Percentiles rank a stretch among this genome's conserved stretches.
phyloP scores from a whole-genome alignment of 1,140 invertebrate species.

The Maniola jurtina region DNA sequence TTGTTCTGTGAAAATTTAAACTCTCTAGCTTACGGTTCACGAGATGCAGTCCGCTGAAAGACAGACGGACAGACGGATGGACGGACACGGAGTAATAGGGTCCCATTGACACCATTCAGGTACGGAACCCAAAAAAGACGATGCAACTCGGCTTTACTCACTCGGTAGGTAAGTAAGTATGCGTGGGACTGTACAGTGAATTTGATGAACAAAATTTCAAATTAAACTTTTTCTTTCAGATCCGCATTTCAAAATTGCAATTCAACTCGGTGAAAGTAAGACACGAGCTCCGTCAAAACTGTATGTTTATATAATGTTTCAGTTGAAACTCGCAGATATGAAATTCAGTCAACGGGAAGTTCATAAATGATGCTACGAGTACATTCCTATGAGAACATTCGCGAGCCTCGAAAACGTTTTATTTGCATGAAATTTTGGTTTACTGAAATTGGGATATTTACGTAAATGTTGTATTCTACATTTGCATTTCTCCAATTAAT shows the following conservation, averaged over 20 bases:
- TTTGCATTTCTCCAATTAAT: neutral
- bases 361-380: conserved; percentile 7
- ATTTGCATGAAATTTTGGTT: conserved; percentile 3
- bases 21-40: too few relatives aligned
- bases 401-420: conserved; percentile 3
- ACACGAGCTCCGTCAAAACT: conserved; percentile 2
- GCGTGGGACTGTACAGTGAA: too few relatives aligned
- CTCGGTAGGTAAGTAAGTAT: too few relatives aligned
- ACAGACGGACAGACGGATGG: too few relatives aligned
- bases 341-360: conserved; percentile 7
- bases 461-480: neutral
- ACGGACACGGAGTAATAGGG: too few relatives aligned
- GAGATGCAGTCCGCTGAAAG: too few relatives aligned
- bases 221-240: too few relatives aligned
- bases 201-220: too few relatives aligned
- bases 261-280: neutral
- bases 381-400: neutral
- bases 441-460: neutral
- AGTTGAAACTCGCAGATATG: conserved; percentile 1
- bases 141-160: too few relatives aligned
- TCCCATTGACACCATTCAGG: too few relatives aligned
- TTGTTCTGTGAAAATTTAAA: too few relatives aligned
- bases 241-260: neutral
- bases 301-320: conserved; percentile 5
- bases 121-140: too few relatives aligned